A percentile compares a stretch with the other conserved stretches of the same genome.
These are phyloP conservation scores for Eufriesea mexicana DNA, from an alignment of 1,140 invertebrate genomes.

Conservation along the genomic window DNA sequence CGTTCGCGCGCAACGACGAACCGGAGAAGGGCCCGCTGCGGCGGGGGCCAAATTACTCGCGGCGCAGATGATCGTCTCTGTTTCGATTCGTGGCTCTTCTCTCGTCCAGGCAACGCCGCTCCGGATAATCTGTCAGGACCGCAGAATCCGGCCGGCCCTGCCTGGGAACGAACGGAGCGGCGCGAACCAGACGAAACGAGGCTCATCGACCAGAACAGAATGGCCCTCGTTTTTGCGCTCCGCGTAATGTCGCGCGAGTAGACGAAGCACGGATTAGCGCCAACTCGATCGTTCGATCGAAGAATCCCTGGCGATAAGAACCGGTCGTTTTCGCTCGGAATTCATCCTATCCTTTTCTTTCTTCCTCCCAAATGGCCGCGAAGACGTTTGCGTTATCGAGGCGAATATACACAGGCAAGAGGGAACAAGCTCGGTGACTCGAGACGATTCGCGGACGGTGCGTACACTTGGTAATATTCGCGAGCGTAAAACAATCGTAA, in stretches of 20 bases:
- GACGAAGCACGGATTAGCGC: neutral
- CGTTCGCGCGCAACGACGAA: neutral
- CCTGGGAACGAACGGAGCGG: slow-evolving; percentile 29
- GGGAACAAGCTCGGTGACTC: no score
- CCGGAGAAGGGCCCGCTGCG: neutral
- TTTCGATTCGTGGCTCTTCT: slow-evolving; percentile 5
- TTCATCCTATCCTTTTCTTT: neutral
- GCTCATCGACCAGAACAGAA: slow-evolving; percentile 16
- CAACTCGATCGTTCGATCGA: neutral
- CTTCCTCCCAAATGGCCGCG: neutral
- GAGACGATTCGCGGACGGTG: no score
- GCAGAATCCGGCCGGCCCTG: slow-evolving; percentile 10
- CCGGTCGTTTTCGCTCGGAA: neutral
- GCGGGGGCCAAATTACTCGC: slow-evolving; percentile 23
- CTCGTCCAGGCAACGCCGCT: neutral
- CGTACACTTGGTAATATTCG: neutral
- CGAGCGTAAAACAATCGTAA: slow-evolving; percentile 16
- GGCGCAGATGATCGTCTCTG: slow-evolving; percentile 29
- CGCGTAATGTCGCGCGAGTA: slow-evolving; percentile 5
- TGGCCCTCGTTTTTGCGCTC: neutral
- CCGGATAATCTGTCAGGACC: slow-evolving; percentile 17
- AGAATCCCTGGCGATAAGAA: neutral
- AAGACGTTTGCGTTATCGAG: neutral
- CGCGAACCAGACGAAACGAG: slow-evolving; percentile 13
- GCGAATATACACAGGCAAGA: no score